Evolutionary conservation across 2,888 invertebrate species (phyloP), one percentile per base, ranked within the genome.

Genomic region (Bhutanitis thaidina): DNA sequence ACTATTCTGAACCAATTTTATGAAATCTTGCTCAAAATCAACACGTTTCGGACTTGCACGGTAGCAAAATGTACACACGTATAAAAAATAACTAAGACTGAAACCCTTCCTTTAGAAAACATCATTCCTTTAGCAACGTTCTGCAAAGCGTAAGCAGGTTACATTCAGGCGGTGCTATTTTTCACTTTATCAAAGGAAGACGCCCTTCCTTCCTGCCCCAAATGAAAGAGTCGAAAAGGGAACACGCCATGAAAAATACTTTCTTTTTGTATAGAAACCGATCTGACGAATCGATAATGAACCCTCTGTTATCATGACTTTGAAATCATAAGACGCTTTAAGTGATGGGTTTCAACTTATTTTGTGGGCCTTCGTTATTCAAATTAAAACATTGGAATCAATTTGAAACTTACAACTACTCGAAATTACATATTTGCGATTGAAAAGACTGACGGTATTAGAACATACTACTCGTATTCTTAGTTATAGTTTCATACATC

Each of bases 121-220:
- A 62, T 60, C 65, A 61, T 65, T 64, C 63, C 67, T 62, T 65
- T 62, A 62, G 62, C 65, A 61, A 38, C 60, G 51, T 54, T 64
- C 62, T 64, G 60, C 64, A 70, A 71, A 76, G 74, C 71, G 72
- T 71, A 69, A 71, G 67, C 72, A 69, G 69, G 76, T 73, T 71
- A 75, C 65, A 71, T 77, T 76, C 71, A 73, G 68, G 69, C 74
- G 73, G 71, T 70, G 75, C 79, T 83, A 84, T 85, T 85, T 85
- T 83, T 86, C 82, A 82, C 74, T 79, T 80, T 83, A 83, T 88
- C 83, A 86, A 86, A 86, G 74, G 78, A 76, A 75, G 77, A 70
- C 75, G 65, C 71, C 78, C 76, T 80, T 80, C 77, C 82, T 81
- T 82, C 80, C 83, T 75, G 76, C 67, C 57, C 65, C 64, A 72